Evolutionary conservation across 2,888 invertebrate genomes (phyloP).

Genomic region (Heliconius hortense): DNA sequence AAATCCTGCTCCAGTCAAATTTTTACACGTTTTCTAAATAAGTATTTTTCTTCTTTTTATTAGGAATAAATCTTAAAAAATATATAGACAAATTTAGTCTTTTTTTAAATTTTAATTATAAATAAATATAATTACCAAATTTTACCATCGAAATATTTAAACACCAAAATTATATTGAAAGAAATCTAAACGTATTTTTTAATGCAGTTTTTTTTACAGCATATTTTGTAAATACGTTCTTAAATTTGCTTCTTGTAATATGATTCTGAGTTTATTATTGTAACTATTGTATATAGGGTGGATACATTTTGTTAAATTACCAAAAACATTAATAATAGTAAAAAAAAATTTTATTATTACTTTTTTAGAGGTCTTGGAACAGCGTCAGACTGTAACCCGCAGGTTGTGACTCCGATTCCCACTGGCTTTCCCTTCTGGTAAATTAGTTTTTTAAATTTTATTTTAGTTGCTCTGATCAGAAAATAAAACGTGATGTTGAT

Average conservation of each 20-base stretch:
- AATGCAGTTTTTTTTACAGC: not conserved
- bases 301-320: not conserved
- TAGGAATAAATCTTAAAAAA: no score
- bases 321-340: not conserved
- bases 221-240: constrained; percentile 12
- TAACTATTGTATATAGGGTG: constrained; percentile 3
- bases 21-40: no score
- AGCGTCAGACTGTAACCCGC: no score
- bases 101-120: not conserved
- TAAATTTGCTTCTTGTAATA: not conserved
- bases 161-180: not conserved
- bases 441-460: no score
- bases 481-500: not conserved
- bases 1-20: no score
- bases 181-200: not conserved
- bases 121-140: not conserved
- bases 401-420: no score
- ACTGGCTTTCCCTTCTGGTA: no score
- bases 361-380: no score
- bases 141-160: not conserved
- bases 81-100: no score
- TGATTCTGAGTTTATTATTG: not conserved
- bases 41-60: no score
- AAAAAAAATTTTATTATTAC: no score
- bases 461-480: not conserved